These are phyloP conservation scores for Chrosomus eos DNA, from an alignment of 2,797 vertebrate species.

Conservation along the genomic window DNA sequence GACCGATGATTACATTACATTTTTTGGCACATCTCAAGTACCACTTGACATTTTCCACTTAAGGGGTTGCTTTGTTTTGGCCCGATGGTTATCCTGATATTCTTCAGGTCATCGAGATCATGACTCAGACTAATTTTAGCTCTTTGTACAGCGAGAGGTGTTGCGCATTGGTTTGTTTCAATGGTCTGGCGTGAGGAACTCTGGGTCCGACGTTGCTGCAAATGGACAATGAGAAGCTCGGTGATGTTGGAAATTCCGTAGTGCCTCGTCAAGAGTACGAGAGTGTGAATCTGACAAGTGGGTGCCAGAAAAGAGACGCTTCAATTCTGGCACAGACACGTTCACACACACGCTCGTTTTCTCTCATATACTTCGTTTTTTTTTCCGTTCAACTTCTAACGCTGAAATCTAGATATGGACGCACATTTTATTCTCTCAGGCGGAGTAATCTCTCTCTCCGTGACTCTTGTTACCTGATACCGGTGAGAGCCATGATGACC, in stretches of 20 bases:
- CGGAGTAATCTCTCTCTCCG: slow-evolving; percentile 50
- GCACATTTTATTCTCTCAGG: slow-evolving; percentile 42
- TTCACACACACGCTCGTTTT: slow-evolving; percentile 51
- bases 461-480: slow-evolving; percentile 90
- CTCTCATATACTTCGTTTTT: slow-evolving; percentile 53
- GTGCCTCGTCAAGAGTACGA: slow-evolving; percentile 71
- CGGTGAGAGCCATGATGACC: slow-evolving; percentile 91
- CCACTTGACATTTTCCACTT: slow-evolving; percentile 4
- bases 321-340: slow-evolving; percentile 61
- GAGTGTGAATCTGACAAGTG: slow-evolving; percentile 76
- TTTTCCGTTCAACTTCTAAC: slow-evolving; percentile 18
- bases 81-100: neutral
- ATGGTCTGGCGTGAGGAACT: neutral
- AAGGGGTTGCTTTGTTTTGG: slow-evolving; percentile 5
- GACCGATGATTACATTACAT: neutral
- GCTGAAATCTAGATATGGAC: slow-evolving; percentile 18
- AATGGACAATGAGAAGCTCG: slow-evolving; percentile 61
- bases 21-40: neutral
- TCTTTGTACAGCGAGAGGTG: neutral
- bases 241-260: slow-evolving; percentile 82
- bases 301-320: slow-evolving; percentile 68
- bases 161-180: slow-evolving; percentile 10
- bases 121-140: slow-evolving; percentile 23
- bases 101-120: slow-evolving; percentile 23
- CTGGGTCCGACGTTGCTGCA: neutral